Evolutionary conservation across 2,113 vertebrate species (phyloP).

Genomic region (Chlorodrepanis virens): DNA sequence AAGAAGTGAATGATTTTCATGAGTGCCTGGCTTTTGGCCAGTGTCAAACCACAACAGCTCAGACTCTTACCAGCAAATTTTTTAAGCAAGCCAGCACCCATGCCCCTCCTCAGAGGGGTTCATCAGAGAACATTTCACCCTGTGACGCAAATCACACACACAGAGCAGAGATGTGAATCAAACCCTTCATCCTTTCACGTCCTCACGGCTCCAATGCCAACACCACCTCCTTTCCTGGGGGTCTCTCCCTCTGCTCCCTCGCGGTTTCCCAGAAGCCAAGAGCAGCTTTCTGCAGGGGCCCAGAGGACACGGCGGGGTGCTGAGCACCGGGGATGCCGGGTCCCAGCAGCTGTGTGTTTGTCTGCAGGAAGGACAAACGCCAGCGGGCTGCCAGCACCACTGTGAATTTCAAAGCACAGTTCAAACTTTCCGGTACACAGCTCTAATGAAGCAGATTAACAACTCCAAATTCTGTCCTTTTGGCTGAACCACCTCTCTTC

Average conservation of each 20-base stretch:
- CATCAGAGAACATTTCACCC: neutral
- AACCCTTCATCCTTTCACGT: neutral
- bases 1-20: neutral
- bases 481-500: neutral
- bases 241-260: conserved; percentile 11
- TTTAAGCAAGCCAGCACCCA: neutral
- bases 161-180: fast-evolving
- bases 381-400: conserved; percentile 35
- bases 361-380: conserved; percentile 50
- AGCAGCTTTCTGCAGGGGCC: neutral
- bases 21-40: neutral
- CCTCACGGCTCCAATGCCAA: neutral
- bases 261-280: neutral
- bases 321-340: neutral
- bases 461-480: neutral
- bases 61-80: neutral
- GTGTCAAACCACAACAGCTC: neutral
- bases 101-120: neutral
- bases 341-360: conserved; percentile 42
- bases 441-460: neutral
- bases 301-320: neutral
- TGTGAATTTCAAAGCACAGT: conserved; percentile 60
- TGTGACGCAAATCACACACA: fast-evolving
- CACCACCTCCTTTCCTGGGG: neutral
- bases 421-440: conserved; percentile 34